phyloP scores from a whole-genome alignment of 2,888 invertebrate genomes.

The Atherix ibis region DNA sequence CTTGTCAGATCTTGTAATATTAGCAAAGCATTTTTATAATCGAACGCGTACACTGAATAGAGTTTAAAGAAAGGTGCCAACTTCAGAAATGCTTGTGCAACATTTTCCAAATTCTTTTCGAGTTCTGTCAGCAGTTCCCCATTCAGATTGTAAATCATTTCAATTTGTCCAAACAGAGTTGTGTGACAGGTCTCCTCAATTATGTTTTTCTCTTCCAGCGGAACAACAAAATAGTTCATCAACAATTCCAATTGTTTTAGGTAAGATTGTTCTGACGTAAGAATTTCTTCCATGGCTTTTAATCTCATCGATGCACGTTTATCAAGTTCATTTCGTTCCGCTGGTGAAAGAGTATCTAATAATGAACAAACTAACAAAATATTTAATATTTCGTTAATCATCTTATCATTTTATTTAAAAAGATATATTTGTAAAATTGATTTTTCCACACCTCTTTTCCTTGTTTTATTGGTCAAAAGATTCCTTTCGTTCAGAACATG shows the following conservation, averaged over 20 bases:
- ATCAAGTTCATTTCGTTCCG: conserved; percentile 20
- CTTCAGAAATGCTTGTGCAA: conserved; percentile 49
- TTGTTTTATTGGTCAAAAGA: conserved; percentile 42
- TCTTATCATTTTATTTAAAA: background rate
- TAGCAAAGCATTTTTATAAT: conserved; percentile 46
- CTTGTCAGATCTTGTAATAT: conserved; percentile 40
- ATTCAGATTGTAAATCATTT: conserved; percentile 46
- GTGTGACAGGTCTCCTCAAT: conserved; percentile 36
- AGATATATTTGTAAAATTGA: background rate
- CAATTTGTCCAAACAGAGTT: conserved; percentile 45
- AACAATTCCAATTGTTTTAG: conserved; percentile 48
- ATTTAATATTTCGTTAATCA: background rate
- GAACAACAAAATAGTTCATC: conserved; percentile 46
- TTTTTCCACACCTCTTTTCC: conserved; percentile 39
- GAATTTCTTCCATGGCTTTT: conserved; percentile 51
- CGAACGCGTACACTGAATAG: conserved; percentile 62
- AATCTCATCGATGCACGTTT: conserved; percentile 26
- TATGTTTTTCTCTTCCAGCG: conserved; percentile 37
- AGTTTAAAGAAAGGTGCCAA: conserved; percentile 63
- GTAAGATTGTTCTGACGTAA: conserved; percentile 53
- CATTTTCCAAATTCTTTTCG: conserved; percentile 38
- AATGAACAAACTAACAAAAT: conserved; percentile 37
- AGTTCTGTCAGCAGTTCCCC: conserved; percentile 42
- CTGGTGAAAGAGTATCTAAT: conserved; percentile 29
- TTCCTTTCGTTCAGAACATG: conserved; percentile 44